A percentile compares a stretch with the other conserved stretches of the same genome.
These are phyloP conservation scores for Prietella phreatophila DNA, from an alignment of 2,113 vertebrate genomes.

Conservation along the genomic window DNA sequence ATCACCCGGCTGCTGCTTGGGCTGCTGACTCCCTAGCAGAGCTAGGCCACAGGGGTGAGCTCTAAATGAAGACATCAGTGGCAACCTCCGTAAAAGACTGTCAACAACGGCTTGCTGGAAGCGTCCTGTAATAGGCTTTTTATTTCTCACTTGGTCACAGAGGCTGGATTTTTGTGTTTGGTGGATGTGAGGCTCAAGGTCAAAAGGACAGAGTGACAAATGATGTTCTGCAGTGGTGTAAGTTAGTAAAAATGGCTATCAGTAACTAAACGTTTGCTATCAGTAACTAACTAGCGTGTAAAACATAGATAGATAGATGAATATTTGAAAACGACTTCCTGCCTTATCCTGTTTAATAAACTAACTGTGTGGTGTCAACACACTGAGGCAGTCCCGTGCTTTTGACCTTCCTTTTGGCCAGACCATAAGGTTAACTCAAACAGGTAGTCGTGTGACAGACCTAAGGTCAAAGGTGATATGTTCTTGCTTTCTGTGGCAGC, in stretches of 20 bases:
- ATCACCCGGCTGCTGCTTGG: conserved; percentile 77
- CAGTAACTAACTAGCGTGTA: not conserved
- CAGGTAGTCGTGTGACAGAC: conserved; percentile 60
- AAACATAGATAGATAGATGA: not conserved
- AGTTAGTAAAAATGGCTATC: not conserved
- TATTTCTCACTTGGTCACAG: conserved; percentile 72
- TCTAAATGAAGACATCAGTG: conserved; percentile 78
- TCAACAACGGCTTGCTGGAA: conserved; percentile 69
- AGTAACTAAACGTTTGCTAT: not conserved
- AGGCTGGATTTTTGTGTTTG: conserved; percentile 65
- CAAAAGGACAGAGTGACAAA: conserved; percentile 46
- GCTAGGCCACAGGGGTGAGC: conserved; percentile 48
- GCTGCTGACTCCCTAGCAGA: conserved; percentile 33
- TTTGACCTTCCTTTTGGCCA: conserved; percentile 59
- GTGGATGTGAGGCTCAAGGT: conserved; percentile 67
- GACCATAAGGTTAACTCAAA: conserved; percentile 59
- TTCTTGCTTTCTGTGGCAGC: conserved; percentile 56
- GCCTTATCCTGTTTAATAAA: not conserved
- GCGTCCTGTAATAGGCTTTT: conserved; percentile 72
- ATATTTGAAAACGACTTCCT: not conserved
- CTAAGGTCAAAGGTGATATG: conserved; percentile 62
- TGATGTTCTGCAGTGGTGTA: not conserved
- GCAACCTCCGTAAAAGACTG: conserved; percentile 69
- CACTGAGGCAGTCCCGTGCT: conserved; percentile 12
- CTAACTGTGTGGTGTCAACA: not conserved